Percentiles rank a stretch among this genome's conserved stretches.
These are phyloP conservation scores for Oryzias woworae DNA, from an alignment of 2,113 vertebrate species.

Conservation along the genomic window DNA sequence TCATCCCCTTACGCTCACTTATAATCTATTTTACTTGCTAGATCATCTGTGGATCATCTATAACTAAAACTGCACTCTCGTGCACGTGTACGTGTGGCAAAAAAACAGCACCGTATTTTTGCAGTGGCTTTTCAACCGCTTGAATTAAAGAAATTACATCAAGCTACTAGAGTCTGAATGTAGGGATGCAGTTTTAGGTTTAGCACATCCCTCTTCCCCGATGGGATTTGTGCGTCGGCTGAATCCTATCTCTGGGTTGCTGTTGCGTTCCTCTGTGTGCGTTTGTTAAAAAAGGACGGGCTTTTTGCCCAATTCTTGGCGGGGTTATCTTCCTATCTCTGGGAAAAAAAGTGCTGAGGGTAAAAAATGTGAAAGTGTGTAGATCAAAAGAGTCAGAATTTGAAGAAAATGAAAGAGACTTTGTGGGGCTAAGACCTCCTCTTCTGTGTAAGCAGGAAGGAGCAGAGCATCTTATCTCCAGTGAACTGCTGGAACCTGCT, in stretches of 20 bases:
- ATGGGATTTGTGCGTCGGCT: constrained; percentile 60
- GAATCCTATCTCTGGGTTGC: constrained; percentile 53
- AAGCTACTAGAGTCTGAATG: constrained; percentile 5
- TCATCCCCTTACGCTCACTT: constrained; percentile 64
- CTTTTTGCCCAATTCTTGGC: not conserved
- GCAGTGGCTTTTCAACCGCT: constrained; percentile 19
- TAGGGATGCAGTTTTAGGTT: constrained; percentile 18
- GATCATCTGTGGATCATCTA: constrained; percentile 59
- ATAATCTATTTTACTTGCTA: constrained; percentile 66
- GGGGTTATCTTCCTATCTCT: not conserved
- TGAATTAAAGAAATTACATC: constrained; percentile 29
- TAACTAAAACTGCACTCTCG: constrained; percentile 37
- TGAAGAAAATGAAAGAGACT: constrained; percentile 2
- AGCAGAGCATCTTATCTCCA: constrained; percentile 92
- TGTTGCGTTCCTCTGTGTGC: constrained; percentile 20
- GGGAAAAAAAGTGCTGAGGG: not conserved
- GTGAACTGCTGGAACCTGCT: constrained; percentile 98
- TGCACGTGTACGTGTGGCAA: constrained; percentile 2
- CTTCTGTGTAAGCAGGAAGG: constrained; percentile 79
- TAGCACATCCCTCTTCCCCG: constrained; percentile 33
- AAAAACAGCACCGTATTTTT: constrained; percentile 23
- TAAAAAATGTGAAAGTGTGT: not conserved
- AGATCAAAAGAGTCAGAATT: not conserved
- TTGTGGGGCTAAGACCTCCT: not conserved
- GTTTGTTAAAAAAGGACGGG: too few relatives aligned